These are phyloP conservation scores for Cryptophagus acutangulus DNA, from an alignment of 2,888 invertebrate genomes.

Conservation along the genomic window DNA sequence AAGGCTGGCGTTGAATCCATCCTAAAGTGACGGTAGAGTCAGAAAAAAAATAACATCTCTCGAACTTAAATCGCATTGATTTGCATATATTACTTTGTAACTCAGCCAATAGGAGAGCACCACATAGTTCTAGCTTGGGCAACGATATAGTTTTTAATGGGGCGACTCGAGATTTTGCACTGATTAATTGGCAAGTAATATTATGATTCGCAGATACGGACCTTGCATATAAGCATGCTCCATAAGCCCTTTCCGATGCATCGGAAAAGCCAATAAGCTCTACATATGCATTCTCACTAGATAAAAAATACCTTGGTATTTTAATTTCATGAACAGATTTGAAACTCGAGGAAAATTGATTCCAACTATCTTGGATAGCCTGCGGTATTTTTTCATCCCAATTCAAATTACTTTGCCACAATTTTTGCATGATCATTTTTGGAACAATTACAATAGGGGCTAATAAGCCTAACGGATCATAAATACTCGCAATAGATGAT, in stretches of 20 bases:
- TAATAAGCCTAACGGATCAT: slow-evolving; percentile 15
- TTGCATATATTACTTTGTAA: neutral
- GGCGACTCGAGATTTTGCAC: neutral
- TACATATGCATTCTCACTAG: neutral
- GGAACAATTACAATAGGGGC: slow-evolving; percentile 7
- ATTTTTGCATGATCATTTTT: slow-evolving; percentile 14
- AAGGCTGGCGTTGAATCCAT: slow-evolving; percentile 2
- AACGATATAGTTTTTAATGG: slow-evolving; percentile 7
- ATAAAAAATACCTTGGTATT: slow-evolving; percentile 1
- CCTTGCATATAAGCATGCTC: too few species aligned
- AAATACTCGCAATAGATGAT: slow-evolving; percentile 8
- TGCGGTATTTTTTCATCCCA: slow-evolving; percentile 15
- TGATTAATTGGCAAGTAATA: too few species aligned
- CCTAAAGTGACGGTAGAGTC: neutral
- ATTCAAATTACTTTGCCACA: slow-evolving; percentile 11
- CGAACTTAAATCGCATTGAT: slow-evolving; percentile 2
- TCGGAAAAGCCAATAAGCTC: slow-evolving; percentile 7
- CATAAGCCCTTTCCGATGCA: slow-evolving; percentile 7
- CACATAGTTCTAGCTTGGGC: slow-evolving; percentile 9
- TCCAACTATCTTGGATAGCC: slow-evolving; percentile 6
- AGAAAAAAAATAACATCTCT: slow-evolving; percentile 4
- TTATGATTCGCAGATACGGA: neutral
- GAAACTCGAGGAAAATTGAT: slow-evolving; percentile 2
- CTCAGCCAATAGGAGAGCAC: slow-evolving; percentile 6
- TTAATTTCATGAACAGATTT: slow-evolving; percentile 1